phyloP scores from a whole-genome alignment of 2,113 vertebrate genomes.

The Petaurus breviceps region DNA sequence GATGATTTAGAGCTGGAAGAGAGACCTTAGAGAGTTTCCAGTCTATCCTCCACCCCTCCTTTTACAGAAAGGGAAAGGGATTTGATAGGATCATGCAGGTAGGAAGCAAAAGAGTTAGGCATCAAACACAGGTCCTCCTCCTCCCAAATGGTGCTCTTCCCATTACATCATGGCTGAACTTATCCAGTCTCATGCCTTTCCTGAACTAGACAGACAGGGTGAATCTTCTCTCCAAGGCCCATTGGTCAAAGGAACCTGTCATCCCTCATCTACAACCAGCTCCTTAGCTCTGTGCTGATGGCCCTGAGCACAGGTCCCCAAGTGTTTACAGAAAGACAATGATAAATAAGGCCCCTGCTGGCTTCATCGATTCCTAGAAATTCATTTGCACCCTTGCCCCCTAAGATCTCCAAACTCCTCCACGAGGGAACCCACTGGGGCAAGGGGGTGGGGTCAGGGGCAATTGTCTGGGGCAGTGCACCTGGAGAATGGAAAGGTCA shows the following conservation, averaged over 20 bases:
- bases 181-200: neutral
- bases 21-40: neutral
- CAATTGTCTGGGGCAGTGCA: neutral
- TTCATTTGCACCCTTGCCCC: neutral
- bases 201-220: neutral
- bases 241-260: neutral
- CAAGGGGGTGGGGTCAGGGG: neutral
- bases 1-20: neutral
- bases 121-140: neutral
- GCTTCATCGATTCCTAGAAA: neutral
- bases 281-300: neutral
- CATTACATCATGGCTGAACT: neutral
- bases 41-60: neutral
- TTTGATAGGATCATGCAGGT: neutral
- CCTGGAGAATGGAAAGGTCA: neutral
- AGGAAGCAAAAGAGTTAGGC: neutral
- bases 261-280: neutral
- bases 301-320: neutral
- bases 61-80: neutral
- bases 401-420: neutral
- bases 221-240: neutral
- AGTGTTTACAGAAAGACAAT: neutral
- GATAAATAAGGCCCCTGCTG: neutral
- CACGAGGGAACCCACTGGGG: neutral
- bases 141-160: neutral